Evolutionary conservation across 2,113 vertebrate genomes (phyloP).

Genomic region (Hippocampus abdominalis): DNA sequence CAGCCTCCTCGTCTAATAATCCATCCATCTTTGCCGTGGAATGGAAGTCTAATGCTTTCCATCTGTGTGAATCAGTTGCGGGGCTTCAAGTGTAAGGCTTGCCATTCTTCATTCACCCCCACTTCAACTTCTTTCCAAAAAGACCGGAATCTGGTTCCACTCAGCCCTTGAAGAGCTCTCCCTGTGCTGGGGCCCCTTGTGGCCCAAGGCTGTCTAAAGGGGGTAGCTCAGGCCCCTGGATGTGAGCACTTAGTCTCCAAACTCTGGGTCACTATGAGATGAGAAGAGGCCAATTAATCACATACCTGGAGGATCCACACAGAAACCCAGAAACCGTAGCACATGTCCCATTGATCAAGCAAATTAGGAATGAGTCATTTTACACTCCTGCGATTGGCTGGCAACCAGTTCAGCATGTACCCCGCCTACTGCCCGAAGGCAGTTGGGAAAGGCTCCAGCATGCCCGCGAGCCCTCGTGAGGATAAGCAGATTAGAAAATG

Average conservation of each 20-base stretch:
- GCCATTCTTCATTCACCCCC: conserved; percentile 55
- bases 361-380: conserved; percentile 1
- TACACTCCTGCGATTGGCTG: neutral
- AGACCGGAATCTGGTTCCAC: conserved; percentile 71
- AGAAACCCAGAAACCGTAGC: neutral
- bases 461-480: no score
- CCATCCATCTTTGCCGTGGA: conserved; percentile 59
- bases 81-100: conserved; percentile 49
- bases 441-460: no score
- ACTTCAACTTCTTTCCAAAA: conserved; percentile 53
- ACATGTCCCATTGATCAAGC: neutral
- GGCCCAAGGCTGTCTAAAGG: conserved; percentile 45
- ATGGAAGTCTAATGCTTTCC: conserved; percentile 64
- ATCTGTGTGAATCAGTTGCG: conserved; percentile 56
- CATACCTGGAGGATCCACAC: neutral
- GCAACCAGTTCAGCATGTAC: neutral
- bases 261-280: conserved; percentile 22
- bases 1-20: conserved; percentile 54
- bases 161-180: conserved; percentile 59
- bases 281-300: conserved; percentile 23
- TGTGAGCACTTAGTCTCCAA: conserved; percentile 12
- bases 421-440: no score
- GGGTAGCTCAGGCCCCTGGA: conserved; percentile 28
- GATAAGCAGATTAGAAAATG: no score
- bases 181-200: conserved; percentile 49